Conservation (phyloP, 1,140 invertebrate species). For the Parapsyche elsis region DNA sequence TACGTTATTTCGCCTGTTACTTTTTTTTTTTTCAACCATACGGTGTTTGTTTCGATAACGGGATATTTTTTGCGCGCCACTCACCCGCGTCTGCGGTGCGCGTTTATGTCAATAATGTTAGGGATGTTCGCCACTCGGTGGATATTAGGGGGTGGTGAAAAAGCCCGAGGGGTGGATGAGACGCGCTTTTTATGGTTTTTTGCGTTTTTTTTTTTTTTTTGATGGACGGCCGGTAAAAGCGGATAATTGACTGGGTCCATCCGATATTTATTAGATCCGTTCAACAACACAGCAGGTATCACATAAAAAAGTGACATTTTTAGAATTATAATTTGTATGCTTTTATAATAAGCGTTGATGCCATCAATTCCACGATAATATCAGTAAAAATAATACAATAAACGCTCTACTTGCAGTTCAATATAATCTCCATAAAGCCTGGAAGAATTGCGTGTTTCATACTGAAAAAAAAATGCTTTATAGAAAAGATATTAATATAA, state of each 20-base stretch:
- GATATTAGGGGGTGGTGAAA: background rate
- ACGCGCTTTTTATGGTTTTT: conserved; percentile 19
- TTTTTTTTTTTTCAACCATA: conserved; percentile 35
- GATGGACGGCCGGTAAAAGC: conserved; percentile 37
- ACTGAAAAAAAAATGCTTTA: too few species aligned
- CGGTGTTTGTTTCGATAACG: background rate
- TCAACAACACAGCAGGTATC: background rate
- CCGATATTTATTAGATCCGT: conserved; percentile 46
- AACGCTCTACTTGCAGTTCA: too few species aligned
- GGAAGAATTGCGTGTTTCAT: too few species aligned
- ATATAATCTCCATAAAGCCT: too few species aligned
- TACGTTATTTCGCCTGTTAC: background rate
- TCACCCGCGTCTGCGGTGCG: background rate
- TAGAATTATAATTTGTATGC: too few species aligned
- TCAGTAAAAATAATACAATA: too few species aligned
- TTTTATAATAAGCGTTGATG: too few species aligned
- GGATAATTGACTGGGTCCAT: conserved; percentile 45
- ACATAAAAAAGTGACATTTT: too few species aligned
- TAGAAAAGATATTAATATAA: too few species aligned
- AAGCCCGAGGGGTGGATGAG: conserved; percentile 9
- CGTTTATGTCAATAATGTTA: conserved; percentile 50
- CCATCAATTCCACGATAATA: too few species aligned
- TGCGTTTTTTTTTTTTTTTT: conserved; percentile 3
- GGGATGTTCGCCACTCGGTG: conserved; percentile 40
- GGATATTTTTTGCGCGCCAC: conserved; percentile 11